These are phyloP conservation scores for Setipinna tenuifilis DNA, from an alignment of 2,797 vertebrate genomes.

Conservation along the genomic window DNA sequence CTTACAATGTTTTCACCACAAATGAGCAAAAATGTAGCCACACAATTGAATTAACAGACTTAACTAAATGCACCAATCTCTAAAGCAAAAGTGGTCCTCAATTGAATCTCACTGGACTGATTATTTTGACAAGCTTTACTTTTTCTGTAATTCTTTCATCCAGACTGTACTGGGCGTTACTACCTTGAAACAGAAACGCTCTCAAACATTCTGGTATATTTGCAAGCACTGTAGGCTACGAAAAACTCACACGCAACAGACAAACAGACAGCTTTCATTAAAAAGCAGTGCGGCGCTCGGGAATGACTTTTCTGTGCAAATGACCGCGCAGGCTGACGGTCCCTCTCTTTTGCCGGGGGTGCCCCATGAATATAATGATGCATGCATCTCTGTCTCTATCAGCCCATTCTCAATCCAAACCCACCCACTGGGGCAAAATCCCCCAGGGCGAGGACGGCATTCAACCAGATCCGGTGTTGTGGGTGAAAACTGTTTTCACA, in stretches of 20 bases:
- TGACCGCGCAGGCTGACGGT: not conserved
- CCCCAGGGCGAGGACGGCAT: slow-evolving; percentile 12
- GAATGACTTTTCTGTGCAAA: slow-evolving; percentile 3
- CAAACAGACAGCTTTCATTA: not conserved
- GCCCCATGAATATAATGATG: slow-evolving; percentile 25
- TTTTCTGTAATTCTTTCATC: not conserved
- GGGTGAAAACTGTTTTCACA: slow-evolving; percentile 7
- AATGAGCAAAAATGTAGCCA: not conserved
- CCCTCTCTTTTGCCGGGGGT: slow-evolving; percentile 13
- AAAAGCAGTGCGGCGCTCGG: not conserved
- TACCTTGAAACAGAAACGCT: not conserved
- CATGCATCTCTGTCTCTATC: slow-evolving; percentile 15
- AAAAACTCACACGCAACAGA: not conserved
- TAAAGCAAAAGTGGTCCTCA: not conserved
- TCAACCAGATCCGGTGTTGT: slow-evolving; percentile 6
- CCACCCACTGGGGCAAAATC: slow-evolving; percentile 11
- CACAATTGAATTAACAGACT: not conserved
- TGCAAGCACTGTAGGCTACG: not conserved
- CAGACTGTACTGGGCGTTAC: too few relatives aligned
- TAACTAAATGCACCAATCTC: not conserved
- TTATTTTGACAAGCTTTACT: not conserved
- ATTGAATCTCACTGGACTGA: not conserved
- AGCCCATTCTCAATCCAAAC: slow-evolving; percentile 16
- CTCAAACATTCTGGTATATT: not conserved
- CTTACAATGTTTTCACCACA: not conserved